Conservation (phyloP, 2,113 vertebrate genomes). For the Amazona guildingii region DNA sequence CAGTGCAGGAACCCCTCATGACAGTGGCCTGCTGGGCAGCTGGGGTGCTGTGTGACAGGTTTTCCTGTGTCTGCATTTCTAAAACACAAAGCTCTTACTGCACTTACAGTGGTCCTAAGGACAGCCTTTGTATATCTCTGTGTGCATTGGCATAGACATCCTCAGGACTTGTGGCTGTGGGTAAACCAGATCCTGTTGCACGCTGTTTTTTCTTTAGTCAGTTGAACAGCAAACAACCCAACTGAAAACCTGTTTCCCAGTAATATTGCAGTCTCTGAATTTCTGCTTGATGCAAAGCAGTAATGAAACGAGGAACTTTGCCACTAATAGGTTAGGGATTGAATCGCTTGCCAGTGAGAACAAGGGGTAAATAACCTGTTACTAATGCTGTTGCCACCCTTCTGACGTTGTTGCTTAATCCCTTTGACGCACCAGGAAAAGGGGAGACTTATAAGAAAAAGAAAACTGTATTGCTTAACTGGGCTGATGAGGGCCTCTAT, state of each 20-base stretch:
- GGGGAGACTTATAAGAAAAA: background rate
- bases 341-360: slow-evolving; percentile 32
- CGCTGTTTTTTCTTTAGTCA: background rate
- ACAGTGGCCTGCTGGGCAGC: background rate
- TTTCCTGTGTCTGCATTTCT: background rate
- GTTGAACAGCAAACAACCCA: background rate
- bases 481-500: background rate
- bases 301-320: background rate
- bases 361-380: slow-evolving; percentile 42
- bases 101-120: background rate
- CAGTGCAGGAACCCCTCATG: accelerated
- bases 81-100: background rate
- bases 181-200: background rate
- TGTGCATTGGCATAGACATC: background rate
- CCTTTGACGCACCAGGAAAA: slow-evolving; percentile 46
- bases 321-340: background rate
- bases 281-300: slow-evolving; percentile 15
- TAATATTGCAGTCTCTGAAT: background rate
- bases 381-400: slow-evolving; percentile 32
- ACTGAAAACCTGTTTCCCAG: slow-evolving; percentile 1
- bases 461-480: background rate
- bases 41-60: background rate
- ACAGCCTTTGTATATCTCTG: background rate
- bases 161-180: background rate
- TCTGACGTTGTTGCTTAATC: slow-evolving; percentile 57